Percentiles rank a stretch among this genome's conserved stretches.
phyloP scores from a whole-genome alignment of 2,113 vertebrate genomes.

The Cyanoramphus novaezelandiae region DNA sequence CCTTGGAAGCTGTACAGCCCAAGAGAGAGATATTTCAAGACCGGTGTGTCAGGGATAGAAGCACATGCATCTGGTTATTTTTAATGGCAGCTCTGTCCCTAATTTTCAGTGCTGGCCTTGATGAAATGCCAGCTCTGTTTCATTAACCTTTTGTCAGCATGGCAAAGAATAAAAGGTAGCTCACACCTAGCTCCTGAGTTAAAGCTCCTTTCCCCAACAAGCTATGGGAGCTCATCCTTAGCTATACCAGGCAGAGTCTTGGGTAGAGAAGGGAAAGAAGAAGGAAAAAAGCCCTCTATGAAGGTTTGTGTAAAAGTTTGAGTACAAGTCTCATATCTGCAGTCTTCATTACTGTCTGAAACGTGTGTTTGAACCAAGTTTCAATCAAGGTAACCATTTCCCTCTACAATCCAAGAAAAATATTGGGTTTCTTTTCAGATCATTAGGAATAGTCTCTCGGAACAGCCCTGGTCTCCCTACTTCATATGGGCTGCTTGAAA shows the following conservation, averaged over 20 bases:
- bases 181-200: neutral
- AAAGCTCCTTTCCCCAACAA: neutral
- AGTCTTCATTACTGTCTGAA: conserved; percentile 54
- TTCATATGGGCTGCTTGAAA: neutral
- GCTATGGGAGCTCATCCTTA: neutral
- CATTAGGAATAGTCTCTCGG: conserved; percentile 46
- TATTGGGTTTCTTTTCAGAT: conserved; percentile 57
- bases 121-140: conserved; percentile 43
- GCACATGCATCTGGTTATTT: conserved; percentile 58
- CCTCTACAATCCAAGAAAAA: conserved; percentile 60
- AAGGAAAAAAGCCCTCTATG: neutral
- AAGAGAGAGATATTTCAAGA: conserved; percentile 64
- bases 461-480: conserved; percentile 41
- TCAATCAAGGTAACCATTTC: conserved; percentile 57
- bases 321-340: neutral
- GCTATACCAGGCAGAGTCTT: neutral
- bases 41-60: conserved; percentile 50
- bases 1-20: conserved; percentile 56
- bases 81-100: conserved; percentile 63
- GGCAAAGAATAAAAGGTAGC: neutral
- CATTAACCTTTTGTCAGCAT: conserved; percentile 37
- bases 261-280: neutral
- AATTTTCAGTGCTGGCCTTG: conserved; percentile 41
- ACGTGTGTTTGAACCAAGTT: conserved; percentile 35
- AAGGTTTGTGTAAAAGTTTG: neutral